Base-by-base conservation (phyloP, 2,888 invertebrate species). In the Dascillus cervinus region DNA sequence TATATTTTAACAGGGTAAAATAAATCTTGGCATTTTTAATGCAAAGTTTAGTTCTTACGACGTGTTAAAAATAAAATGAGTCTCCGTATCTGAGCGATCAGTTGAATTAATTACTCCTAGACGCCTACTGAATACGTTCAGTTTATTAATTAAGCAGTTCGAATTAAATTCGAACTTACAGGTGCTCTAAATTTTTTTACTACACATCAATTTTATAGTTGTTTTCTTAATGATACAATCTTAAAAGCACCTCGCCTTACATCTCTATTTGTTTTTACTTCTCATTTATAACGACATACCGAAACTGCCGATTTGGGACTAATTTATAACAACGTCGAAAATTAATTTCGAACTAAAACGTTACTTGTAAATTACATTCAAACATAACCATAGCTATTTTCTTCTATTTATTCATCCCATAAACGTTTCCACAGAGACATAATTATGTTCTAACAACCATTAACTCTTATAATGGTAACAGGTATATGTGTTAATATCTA, bases 111-210 rank as follows among this genome's bases (percentile, higher is more conserved):
- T 44, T 44, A 44, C 36, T 36, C 34, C 26, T 15, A 39, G 31
- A 44, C 44, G 44, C 41, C 40, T 32, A 40, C 42, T 42, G 42
- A 38, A 44, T 44, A 35, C 34, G 32, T 38, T 34, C 34, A 35
- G 32, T 29, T 39, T 39, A 39, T 39, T 39, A 39, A 39, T 39
- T 39, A 39, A 39, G 32, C 37, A 32, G 20, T 30, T 34, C 37
- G 31, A 40, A 30, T 40, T 37, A 28, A 29, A 38, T 34, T 32
- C 32, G 21, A 29, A 23, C 28, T 41, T 41, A 38, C 37, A 37
- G 32, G 38, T 37, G 41, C 41, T 26, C 23, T 17, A 12, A 6
- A 26, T 25, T 31, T 25, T 30, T 31, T 34, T 20, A 19, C 27
- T 17, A 23, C 26, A 23, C 35, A 35, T 31, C 28, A 28, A 36